These are phyloP conservation scores for Sebastes itinus DNA, from an alignment of 2,797 vertebrate species.

Conservation along the genomic window DNA sequence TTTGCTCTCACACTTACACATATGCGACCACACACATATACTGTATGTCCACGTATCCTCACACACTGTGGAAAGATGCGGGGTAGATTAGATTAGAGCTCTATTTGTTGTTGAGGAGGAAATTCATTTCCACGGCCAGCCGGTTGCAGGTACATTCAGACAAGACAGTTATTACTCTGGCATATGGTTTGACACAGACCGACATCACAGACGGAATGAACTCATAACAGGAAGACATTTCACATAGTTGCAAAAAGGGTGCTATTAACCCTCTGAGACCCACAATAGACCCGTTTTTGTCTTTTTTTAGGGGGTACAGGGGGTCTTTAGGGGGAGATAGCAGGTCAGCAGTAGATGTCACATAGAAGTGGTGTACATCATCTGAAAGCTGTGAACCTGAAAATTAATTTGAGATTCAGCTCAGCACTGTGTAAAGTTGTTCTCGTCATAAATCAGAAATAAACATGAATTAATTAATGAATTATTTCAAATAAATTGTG, in stretches of 20 bases:
- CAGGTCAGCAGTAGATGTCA: too few relatives aligned
- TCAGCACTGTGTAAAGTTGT: too few relatives aligned
- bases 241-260: constrained; percentile 21
- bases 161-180: constrained; percentile 68
- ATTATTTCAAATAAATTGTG: too few relatives aligned
- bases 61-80: constrained; percentile 62
- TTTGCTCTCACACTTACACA: constrained; percentile 53
- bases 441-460: too few relatives aligned
- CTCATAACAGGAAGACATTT: constrained; percentile 55
- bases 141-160: constrained; percentile 71
- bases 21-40: constrained; percentile 68
- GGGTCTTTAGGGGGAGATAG: too few relatives aligned
- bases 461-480: too few relatives aligned
- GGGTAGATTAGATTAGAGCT: constrained; percentile 73
- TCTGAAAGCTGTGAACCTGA: too few relatives aligned
- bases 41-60: constrained; percentile 53
- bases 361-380: too few relatives aligned
- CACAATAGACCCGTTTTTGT: too few relatives aligned
- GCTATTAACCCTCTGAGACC: constrained; percentile 24
- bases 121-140: constrained; percentile 70
- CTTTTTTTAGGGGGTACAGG: too few relatives aligned
- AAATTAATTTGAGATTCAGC: too few relatives aligned
- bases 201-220: constrained; percentile 56
- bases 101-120: constrained; percentile 70
- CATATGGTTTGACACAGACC: constrained; percentile 68